Conservation (phyloP, 2,113 vertebrate species). For the Bettongia penicillata region DNA sequence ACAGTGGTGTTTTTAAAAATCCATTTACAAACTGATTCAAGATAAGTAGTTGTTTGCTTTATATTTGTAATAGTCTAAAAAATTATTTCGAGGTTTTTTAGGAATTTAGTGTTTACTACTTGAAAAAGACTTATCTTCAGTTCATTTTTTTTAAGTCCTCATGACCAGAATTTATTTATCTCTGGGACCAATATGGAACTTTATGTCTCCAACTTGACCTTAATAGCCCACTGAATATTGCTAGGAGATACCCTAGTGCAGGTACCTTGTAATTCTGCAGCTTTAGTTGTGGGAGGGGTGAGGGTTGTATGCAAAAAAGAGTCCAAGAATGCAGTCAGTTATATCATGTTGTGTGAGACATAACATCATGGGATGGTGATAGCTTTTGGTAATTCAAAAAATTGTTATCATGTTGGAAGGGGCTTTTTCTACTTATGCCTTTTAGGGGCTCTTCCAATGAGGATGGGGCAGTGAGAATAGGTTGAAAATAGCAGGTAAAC, state of each 20-base stretch:
- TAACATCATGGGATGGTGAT: not conserved
- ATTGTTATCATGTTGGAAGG: not conserved
- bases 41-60: constrained; percentile 42
- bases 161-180: not conserved
- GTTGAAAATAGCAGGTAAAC: not conserved
- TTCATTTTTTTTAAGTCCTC: constrained; percentile 8
- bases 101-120: not conserved
- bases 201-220: constrained; percentile 28
- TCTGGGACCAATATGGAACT: constrained; percentile 43
- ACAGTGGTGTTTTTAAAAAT: constrained; percentile 26
- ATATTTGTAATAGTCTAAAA: not conserved
- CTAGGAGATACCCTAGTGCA: constrained; percentile 32
- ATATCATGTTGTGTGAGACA: not conserved
- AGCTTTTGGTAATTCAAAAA: not conserved
- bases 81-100: not conserved
- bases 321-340: not conserved
- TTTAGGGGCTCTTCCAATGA: not conserved
- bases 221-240: constrained; percentile 73
- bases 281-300: constrained; percentile 12
- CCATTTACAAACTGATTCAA: constrained; percentile 32
- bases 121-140: not conserved
- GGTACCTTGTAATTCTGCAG: not conserved
- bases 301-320: not conserved
- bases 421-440: not conserved
- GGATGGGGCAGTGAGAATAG: constrained; percentile 14